Evolutionary conservation across 2,888 invertebrate genomes (phyloP), one percentile per base, ranked within the genome.

Genomic region (Polylopha cassiicola): DNA sequence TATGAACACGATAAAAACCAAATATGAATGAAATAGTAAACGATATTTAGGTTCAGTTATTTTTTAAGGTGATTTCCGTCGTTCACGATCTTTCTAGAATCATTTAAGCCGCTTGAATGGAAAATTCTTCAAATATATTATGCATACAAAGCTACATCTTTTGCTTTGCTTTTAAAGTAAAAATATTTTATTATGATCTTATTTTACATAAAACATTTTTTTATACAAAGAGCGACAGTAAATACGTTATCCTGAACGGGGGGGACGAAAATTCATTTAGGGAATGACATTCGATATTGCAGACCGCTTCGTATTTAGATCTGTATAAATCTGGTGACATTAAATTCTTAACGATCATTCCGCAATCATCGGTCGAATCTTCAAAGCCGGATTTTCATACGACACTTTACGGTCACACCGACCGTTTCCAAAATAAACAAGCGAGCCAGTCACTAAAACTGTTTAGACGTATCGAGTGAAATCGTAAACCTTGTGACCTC

Each of bases 401-500:
- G 37, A 37, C 39, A 47, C 58, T 68, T 70, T 59, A 67, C 61
- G 51, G 52, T 44, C 41, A 57, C 65, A 61, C 58, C 61, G 67
- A 63, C 58, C 44, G 55, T 63, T 63, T 68, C 64, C 63, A 71
- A 71, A 74, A 73, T 61, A 63, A 73, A 75, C 69, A 74, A 62
- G 52, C 59, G 53, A 55, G 53, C 49, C 56, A 49, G 55, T 52
- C 52, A 48, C 43, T 48, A 52, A 52, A 47, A 61, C 61, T 62
- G 65, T 70, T 67, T 64, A 59, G 66, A 63, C 51, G 61, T 63
- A 68, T 65, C 55, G 69, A 69, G 73, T 64, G 69, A 73, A 76
- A 75, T 74, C 73, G 71, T 77, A 75, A 75, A 76, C 73, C 71
- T 67, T 64, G 48, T 73, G 68, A 75, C 77, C 76, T 63, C 64